Evolutionary conservation across 2,888 invertebrate species (phyloP).

Genomic region (Cetonia aurata): DNA sequence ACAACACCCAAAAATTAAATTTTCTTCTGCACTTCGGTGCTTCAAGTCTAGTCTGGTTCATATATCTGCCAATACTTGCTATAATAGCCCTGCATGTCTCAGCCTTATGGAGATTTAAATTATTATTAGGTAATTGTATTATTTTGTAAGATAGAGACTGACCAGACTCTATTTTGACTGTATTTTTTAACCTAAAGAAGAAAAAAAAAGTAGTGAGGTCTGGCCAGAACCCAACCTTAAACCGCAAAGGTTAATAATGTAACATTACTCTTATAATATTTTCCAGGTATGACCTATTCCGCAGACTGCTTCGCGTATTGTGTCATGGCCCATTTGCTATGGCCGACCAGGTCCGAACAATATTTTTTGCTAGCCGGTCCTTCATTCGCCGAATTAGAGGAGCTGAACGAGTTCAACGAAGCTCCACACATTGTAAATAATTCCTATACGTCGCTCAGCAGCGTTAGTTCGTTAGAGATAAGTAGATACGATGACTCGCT

Average conservation of each 20-base stretch:
- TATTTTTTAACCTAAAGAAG: too few species aligned
- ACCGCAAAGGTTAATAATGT: too few species aligned
- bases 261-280: background rate
- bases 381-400: slow-evolving; percentile 81
- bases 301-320: slow-evolving; percentile 96
- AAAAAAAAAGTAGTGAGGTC: too few species aligned
- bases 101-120: slow-evolving; percentile 95
- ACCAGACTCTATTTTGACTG: too few species aligned
- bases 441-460: slow-evolving; percentile 65
- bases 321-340: slow-evolving; percentile 94
- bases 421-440: slow-evolving; percentile 86
- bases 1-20: slow-evolving; percentile 86
- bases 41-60: slow-evolving; percentile 98
- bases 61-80: slow-evolving; percentile 95
- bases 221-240: too few species aligned
- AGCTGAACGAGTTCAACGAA: slow-evolving; percentile 91
- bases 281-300: slow-evolving; percentile 92
- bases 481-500: slow-evolving; percentile 60
- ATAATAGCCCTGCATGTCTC: slow-evolving; percentile 94
- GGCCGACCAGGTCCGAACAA: slow-evolving; percentile 95
- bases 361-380: slow-evolving; percentile 86
- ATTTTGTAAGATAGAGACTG: background rate
- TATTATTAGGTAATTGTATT: slow-evolving; percentile 80
- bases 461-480: slow-evolving; percentile 61
- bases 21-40: slow-evolving; percentile 97